Base-by-base conservation (phyloP, 2,113 vertebrate genomes). In the Sorex fumeus region DNA sequence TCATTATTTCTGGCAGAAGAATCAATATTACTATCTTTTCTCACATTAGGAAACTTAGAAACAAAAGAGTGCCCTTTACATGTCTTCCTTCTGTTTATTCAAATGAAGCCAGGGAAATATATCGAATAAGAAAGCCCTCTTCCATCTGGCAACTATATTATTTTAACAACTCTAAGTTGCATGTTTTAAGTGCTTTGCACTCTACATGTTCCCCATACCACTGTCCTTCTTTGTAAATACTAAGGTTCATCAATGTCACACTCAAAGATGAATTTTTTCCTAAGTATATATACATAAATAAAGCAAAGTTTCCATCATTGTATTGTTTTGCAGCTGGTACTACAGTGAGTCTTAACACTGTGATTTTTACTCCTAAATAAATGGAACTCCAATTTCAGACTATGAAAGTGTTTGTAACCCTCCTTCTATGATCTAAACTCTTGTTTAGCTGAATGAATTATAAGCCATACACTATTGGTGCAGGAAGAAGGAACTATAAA, bases 301-400 rank as follows among this genome's bases (percentile, higher is more conserved):
- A 87, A 85, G 5, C 64, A 84, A 45, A 43, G 28, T 19, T 4
- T 75, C 15, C 2, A 16, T 43, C 57, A 84, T 74, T 92, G 43
- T 93, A n/a, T 28, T 30, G 23, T 57, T 53, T 83, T 66, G 21
- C 62, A 93, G n/a, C 53, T 85, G 19, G 8, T 45, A 83, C 82
- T 89, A 62, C 82, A 93, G 92, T 82, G 12, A 71, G 28, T 7
- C 45, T 28, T 85, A 91, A 91, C 71, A 64, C 12, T 25, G 18
- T 27, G 77, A 40, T 18, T 66, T 70, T 93, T 77, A 57, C 27
- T 69, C 50, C 36, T 84, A 78, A 74, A 28, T 83, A 80, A 91
- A 86, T 77, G 32, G 85, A 30, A 30, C 6, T 86, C 9, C 53
- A 79, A 71, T 87, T 95, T 10, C 25, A 84, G 71, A 45, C 62